Conservation (phyloP, 2,797 vertebrate genomes). For the Acestrorhynchus altus region DNA sequence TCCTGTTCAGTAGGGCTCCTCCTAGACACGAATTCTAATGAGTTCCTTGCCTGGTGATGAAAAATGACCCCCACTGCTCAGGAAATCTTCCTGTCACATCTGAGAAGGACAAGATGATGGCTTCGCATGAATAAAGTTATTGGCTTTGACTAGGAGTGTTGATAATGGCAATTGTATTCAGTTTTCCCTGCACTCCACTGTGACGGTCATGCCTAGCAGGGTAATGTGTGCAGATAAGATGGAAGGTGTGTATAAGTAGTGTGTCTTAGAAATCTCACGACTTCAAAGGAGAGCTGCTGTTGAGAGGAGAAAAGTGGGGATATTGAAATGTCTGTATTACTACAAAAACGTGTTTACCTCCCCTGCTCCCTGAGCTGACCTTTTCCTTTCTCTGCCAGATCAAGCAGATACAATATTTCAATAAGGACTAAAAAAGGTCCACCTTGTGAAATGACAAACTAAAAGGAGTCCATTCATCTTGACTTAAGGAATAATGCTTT, state of each 20-base stretch:
- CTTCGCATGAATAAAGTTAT: slow-evolving; percentile 48
- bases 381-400: slow-evolving; percentile 31
- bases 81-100: slow-evolving; percentile 46
- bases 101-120: slow-evolving; percentile 44
- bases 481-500: neutral
- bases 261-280: slow-evolving; percentile 10
- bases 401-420: slow-evolving; percentile 36
- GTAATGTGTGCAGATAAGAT: slow-evolving; percentile 21
- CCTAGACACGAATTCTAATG: slow-evolving; percentile 44
- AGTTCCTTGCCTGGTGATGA: slow-evolving; percentile 35
- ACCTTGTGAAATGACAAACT: slow-evolving; percentile 17
- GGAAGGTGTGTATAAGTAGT: slow-evolving; percentile 25
- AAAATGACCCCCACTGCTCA: slow-evolving; percentile 49
- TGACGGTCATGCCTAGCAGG: slow-evolving; percentile 19
- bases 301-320: slow-evolving; percentile 22
- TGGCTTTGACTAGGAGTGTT: slow-evolving; percentile 40
- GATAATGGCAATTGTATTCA: slow-evolving; percentile 41
- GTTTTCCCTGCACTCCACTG: slow-evolving; percentile 35
- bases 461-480: neutral
- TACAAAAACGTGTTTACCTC: slow-evolving; percentile 1
- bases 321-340: slow-evolving; percentile 7
- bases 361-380: slow-evolving; percentile 21
- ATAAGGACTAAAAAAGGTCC: neutral
- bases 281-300: slow-evolving; percentile 24
- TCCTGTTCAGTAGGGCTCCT: slow-evolving; percentile 22